These are phyloP conservation scores for Leucoraja erinaceus DNA, from an alignment of 2,113 vertebrate species.

Conservation along the genomic window DNA sequence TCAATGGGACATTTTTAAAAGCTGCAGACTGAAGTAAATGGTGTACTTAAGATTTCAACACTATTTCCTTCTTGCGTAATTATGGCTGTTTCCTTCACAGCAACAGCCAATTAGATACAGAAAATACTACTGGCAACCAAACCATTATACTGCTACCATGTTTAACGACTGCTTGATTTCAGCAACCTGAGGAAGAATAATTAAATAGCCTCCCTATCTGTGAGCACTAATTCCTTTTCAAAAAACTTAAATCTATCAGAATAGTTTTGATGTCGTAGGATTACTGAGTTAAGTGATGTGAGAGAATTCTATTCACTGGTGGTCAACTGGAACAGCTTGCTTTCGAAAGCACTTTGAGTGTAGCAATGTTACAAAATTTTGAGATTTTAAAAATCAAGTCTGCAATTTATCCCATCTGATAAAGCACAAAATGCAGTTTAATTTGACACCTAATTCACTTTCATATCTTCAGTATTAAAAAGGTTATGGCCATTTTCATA, in stretches of 20 bases:
- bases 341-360: neutral
- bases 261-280: neutral
- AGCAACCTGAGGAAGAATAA: neutral
- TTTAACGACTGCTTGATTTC: neutral
- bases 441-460: too few species aligned
- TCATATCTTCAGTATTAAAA: too few species aligned
- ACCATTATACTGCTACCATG: neutral
- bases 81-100: too few species aligned
- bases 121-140: too few species aligned
- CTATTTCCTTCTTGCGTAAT: too few species aligned
- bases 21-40: neutral
- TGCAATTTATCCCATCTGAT: too few species aligned
- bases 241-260: neutral
- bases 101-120: too few species aligned
- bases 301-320: neutral
- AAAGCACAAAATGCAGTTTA: too few species aligned
- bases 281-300: neutral
- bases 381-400: too few species aligned
- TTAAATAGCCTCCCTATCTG: neutral
- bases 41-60: neutral
- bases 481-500: too few species aligned
- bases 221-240: neutral
- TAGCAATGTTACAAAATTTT: too few species aligned
- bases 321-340: neutral
- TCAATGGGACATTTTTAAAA: too few species aligned